Evolutionary conservation across 2,113 vertebrate genomes (phyloP), one percentile per base, ranked within the genome.

Genomic region (Cyprinodon brontotheroides): DNA sequence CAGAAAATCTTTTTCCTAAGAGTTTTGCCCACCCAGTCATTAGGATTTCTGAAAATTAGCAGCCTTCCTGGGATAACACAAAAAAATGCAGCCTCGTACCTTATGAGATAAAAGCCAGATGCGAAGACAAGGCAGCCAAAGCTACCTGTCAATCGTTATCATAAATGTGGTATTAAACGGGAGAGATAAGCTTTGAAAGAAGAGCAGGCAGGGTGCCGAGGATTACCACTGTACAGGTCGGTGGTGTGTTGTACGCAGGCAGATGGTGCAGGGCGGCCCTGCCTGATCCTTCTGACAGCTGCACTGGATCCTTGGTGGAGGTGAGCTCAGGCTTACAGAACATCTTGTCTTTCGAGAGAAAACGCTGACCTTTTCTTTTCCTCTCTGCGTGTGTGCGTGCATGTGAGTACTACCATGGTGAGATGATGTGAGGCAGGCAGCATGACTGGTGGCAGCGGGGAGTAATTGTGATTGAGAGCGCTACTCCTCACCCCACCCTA

Each of bases 391-490:
- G 69, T 78, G 65, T 63, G 65, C 60, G 64, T 64, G 71, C 68
- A 61, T 69, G 71, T 64, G 71, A 50, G 57, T 29, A 43, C 17
- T 57, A 38, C 39, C 40, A 47, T 59, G 73, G 71, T 72, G 61
- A 82, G 74, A 82, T 86, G 89, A 90, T 83, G 80, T 2, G 77
- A 83, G 85, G 86, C 80, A 89, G 84, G 89, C 81, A 3, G 85
- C 86, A 63, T 93, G 81, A 88, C 88, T 79, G 59, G 84, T 83
- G 87, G 91, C 86, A 89, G 79, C 13, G 74, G 86, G 89, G 89
- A 84, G 91, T 95, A 93, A 91, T 91, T 91, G 78, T 93, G 93
- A 93, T 86, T 91, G 92, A 95, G 89, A 87, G 78, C 87, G 79
- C 91, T 84, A 87, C 91, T 86, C 75, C 86, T 91, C 70, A 75